Conservation (phyloP, 2,888 invertebrate genomes). For the Eurytoma californica region DNA sequence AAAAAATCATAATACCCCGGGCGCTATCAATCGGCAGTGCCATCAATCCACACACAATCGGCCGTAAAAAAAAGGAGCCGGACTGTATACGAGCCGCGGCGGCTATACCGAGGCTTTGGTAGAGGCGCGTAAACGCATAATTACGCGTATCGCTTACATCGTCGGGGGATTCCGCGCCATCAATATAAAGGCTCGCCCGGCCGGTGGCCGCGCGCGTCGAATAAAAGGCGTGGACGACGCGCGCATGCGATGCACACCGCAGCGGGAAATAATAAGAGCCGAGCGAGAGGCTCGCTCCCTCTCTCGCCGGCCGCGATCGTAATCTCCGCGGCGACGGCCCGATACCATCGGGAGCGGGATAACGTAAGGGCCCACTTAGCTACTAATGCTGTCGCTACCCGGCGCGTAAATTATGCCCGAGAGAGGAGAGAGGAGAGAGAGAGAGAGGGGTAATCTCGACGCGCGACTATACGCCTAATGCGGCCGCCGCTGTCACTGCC, state of each 20-base stretch:
- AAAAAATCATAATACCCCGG: no score
- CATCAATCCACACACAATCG: no score
- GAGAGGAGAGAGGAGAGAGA: conserved; percentile 1
- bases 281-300: conserved; percentile 16
- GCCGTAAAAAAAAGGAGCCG: no score
- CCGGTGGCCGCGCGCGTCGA: not conserved
- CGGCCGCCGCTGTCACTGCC: not conserved
- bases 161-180: no score
- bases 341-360: conserved; percentile 64
- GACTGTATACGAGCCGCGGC: not conserved
- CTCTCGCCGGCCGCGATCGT: conserved; percentile 60
- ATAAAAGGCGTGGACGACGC: not conserved
- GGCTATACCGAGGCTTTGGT: not conserved
- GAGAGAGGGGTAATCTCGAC: conserved; percentile 21
- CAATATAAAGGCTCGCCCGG: conserved; percentile 3
- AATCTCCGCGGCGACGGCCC: conserved; percentile 58
- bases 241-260: not conserved
- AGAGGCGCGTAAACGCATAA: not conserved
- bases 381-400: conserved; percentile 73
- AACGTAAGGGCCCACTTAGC: conserved; percentile 72
- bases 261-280: conserved; percentile 36
- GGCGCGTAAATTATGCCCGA: conserved; percentile 69
- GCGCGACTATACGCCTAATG: not conserved
- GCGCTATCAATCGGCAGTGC: no score
- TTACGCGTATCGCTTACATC: not conserved